phyloP scores from a whole-genome alignment of 2,797 vertebrate species.

The Ciconia nigra region DNA sequence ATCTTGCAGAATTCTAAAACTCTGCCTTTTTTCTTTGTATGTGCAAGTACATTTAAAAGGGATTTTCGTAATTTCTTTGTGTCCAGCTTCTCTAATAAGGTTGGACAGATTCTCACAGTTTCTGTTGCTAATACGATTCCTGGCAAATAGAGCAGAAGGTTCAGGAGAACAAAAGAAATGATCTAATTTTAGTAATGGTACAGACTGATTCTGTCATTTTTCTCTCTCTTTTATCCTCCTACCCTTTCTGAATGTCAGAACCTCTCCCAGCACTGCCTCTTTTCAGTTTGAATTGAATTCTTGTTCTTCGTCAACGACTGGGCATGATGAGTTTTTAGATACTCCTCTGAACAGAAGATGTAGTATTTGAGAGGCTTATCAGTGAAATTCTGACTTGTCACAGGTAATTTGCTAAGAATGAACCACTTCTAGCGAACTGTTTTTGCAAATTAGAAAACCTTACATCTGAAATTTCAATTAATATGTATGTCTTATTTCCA shows the following conservation, averaged over 20 bases:
- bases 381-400: constrained; percentile 26
- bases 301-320: constrained; percentile 42
- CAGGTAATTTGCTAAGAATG: constrained; percentile 3
- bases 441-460: constrained; percentile 3
- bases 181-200: constrained; percentile 72
- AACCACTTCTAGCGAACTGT: background rate
- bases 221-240: constrained; percentile 33
- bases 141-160: constrained; percentile 75
- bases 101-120: constrained; percentile 69
- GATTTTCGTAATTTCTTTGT: constrained; percentile 53
- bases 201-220: constrained; percentile 54
- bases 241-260: constrained; percentile 57
- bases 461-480: constrained; percentile 50
- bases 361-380: constrained; percentile 4
- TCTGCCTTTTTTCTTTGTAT: background rate
- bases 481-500: background rate
- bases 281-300: constrained; percentile 57
- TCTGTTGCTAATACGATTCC: constrained; percentile 71
- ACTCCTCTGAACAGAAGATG: constrained; percentile 10
- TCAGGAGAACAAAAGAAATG: constrained; percentile 69
- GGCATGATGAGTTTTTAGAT: background rate
- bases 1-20: background rate
- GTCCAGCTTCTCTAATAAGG: constrained; percentile 53
- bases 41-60: constrained; percentile 23
- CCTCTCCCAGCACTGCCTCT: background rate